phyloP scores from a whole-genome alignment of 2,888 invertebrate genomes.

The Sisyra terminalis region DNA sequence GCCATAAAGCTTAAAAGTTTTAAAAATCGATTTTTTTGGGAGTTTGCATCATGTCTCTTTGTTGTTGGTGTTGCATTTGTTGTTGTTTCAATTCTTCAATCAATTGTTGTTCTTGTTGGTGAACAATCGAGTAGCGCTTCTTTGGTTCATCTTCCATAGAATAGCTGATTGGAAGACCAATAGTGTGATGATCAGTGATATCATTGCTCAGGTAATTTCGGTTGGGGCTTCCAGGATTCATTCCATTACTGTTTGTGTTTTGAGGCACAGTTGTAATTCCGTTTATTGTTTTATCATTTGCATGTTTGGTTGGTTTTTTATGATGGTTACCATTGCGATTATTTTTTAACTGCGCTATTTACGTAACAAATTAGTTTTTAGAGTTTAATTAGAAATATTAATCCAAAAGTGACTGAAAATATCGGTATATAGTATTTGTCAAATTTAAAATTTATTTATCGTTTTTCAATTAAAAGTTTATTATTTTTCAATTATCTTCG shows the following conservation, averaged over 20 bases:
- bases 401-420: too few species aligned
- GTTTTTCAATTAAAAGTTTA: too few species aligned
- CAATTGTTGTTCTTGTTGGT: constrained; percentile 28
- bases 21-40: too few species aligned
- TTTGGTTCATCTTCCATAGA: constrained; percentile 29
- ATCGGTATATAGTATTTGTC: too few species aligned
- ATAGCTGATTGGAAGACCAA: constrained; percentile 28
- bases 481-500: too few species aligned
- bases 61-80: constrained; percentile 20
- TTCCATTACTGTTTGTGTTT: constrained; percentile 17
- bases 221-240: constrained; percentile 16
- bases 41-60: constrained; percentile 17
- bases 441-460: too few species aligned
- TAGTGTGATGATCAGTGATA: constrained; percentile 25
- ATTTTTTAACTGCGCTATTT: too few species aligned
- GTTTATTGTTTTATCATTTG: constrained; percentile 23
- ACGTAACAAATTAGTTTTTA: too few species aligned
- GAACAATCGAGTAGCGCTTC: constrained; percentile 29
- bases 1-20: too few species aligned
- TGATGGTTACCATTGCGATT: constrained; percentile 18
- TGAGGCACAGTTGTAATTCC: constrained; percentile 30
- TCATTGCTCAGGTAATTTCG: constrained; percentile 20
- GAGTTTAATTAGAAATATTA: too few species aligned
- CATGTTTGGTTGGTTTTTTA: constrained; percentile 19
- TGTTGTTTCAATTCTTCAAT: constrained; percentile 29